Base-by-base conservation (phyloP, 2,888 invertebrate species). In the Operophtera brumata region DNA sequence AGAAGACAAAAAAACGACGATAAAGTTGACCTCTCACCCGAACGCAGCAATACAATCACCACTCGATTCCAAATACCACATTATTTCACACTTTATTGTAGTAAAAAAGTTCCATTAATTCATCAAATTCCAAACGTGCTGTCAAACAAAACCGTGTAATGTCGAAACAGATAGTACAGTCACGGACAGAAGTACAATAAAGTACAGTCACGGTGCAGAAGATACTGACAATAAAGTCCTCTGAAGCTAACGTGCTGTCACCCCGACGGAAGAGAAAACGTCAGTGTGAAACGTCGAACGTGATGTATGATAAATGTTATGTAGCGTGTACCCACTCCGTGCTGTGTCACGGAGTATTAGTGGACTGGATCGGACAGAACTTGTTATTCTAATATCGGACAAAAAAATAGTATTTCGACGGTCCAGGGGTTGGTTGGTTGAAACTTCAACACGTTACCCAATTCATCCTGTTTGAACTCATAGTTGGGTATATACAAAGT, bases 301-400 rank as follows among this genome's bases (percentile, higher is more conserved):
- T 82, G 82, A 80, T 83, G 79, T 84, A 86, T 87, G 88, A 88
- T 87, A 85, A 88, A 87, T 86, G 86, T 88, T 86, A 77, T 48
- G 57, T 48, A 46, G 52, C 78, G 78, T 74, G 75, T 20, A 41
- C 71, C 75, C 13, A 11, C 71, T 76, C 69, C 69, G 70, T 67
- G 63, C 65, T 54, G 39, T 57, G 39, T 3, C 75, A 25, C 13
- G 54, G 73, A 78, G 6, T 54, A 35, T 11, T 9, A 7, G 2
- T 30, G 8, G 13, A 13, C 67, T 79, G 65, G 81, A 82, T 70
- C 44, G n/a, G 69, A 10, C 61, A 54, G 20, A 41, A 32, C 6
- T 25, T 4, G 1, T n/a, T 3, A 28, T 13, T 25, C 7, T 30
- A 26, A 26, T 26, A 7, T 26, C 2, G 8, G 8, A 28, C n/a